A percentile compares a stretch with the other conserved stretches of the same genome.
Conservation (phyloP, 2,797 vertebrate genomes). For the Neosilurus hyrtlii region DNA sequence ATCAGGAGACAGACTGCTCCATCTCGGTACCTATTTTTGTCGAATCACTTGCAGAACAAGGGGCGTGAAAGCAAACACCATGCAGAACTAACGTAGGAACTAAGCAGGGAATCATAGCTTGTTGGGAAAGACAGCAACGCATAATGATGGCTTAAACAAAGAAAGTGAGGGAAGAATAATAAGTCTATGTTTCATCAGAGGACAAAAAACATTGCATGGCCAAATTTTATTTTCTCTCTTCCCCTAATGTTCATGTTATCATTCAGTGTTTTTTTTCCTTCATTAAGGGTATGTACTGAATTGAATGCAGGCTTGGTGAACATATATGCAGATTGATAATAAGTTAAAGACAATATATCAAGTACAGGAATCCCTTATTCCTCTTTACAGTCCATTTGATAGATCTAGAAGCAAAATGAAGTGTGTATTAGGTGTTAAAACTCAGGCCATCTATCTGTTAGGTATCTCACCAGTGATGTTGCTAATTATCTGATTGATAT, state of each 20-base stretch:
- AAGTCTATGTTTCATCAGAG: neutral
- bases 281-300: neutral
- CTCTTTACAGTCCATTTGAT: neutral
- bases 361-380: neutral
- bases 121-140: neutral
- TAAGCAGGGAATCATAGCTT: neutral
- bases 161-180: neutral
- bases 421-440: neutral
- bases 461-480: neutral
- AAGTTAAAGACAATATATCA: neutral
- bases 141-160: slow-evolving; percentile 1
- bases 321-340: neutral
- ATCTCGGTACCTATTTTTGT: slow-evolving; percentile 34
- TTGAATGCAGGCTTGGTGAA: slow-evolving; percentile 14
- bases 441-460: neutral
- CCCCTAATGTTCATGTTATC: neutral
- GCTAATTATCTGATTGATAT: neutral
- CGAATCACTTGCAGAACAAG: slow-evolving; percentile 27
- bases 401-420: neutral
- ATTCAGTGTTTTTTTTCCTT: neutral
- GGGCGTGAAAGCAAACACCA: slow-evolving; percentile 3
- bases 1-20: slow-evolving; percentile 24
- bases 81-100: neutral
- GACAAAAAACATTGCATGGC: neutral
- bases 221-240: neutral